Base-by-base conservation (phyloP, 2,797 vertebrate species). In the Toxotes lorentzi region DNA sequence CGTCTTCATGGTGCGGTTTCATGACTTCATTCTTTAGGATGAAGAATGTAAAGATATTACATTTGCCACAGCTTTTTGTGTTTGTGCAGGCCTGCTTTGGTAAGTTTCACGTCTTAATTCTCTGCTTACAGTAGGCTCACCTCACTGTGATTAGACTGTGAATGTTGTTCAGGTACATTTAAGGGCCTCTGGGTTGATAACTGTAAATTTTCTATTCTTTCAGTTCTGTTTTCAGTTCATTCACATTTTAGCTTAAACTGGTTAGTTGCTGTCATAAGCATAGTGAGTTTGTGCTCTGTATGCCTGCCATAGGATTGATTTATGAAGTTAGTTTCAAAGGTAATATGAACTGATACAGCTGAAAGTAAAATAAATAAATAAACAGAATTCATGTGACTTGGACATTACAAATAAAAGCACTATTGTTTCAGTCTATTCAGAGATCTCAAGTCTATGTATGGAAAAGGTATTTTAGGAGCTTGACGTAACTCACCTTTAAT, bases 1-100 rank as follows among this genome's bases (percentile, higher is more conserved):
- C 64, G 83, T 90, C 78, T 91, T 84, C 81, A 93, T 87, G 89
- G 88, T 91, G 87, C 83, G 6, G 19, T 83, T 81, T 76, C 74
- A 86, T 81, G 41, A 69, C 32, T 83, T 86, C 23, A 71, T 83
- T 81, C 81, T 92, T 70, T 94, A 96, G 91, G 90, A 99, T 99
- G 98, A 96, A 95, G 95, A 90, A 94, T 93, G 84, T 91, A 75
- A 93, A 92, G 89, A 86, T 88, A 53, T 78, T 92, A 73, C 80
- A 89, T 78, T 86, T 92, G 53, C 87, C 90, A 66, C 91, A 95
- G 48, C 79, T 96, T 82, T 92, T 98, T 83, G 86, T 94, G 78
- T 91, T 96, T 89, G 89, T 96, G 51, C 91, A 90, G 3, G 21
- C 96, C 89, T 96, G 96, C 89, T 92, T 96, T 58, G 97, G 98